Percentiles rank a stretch among this genome's conserved stretches.
Evolutionary conservation across 1,140 invertebrate genomes (phyloP).

Genomic region (Trissolcus basalis): DNA sequence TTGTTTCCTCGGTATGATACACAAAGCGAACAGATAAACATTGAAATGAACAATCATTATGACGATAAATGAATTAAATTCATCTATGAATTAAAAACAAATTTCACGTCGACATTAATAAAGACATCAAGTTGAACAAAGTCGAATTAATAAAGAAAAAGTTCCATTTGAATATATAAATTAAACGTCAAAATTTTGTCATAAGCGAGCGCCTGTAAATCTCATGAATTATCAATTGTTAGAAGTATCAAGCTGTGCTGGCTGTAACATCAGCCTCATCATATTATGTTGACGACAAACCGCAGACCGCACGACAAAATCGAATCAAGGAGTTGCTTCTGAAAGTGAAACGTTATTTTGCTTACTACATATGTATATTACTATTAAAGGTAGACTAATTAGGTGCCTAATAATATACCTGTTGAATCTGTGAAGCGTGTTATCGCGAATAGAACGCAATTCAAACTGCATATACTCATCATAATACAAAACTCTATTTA

Average conservation of each 20-base stretch:
- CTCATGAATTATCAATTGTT: constrained; percentile 8
- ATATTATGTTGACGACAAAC: constrained; percentile 49
- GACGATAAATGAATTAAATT: neutral
- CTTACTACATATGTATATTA: constrained; percentile 20
- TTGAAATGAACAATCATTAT: neutral
- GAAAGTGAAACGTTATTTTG: constrained; percentile 11
- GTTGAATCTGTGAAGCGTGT: constrained; percentile 9
- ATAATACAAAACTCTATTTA: too few relatives aligned
- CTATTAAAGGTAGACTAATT: constrained; percentile 25
- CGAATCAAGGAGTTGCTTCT: constrained; percentile 43
- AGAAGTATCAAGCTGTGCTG: neutral
- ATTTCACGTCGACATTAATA: too few relatives aligned
- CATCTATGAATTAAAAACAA: neutral
- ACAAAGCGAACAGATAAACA: constrained; percentile 1
- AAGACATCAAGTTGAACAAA: too few relatives aligned
- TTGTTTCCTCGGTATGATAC: constrained; percentile 8
- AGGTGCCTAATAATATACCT: constrained; percentile 27
- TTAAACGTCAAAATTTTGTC: neutral
- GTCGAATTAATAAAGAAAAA: too few relatives aligned
- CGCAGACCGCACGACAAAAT: constrained; percentile 43
- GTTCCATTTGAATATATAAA: too few relatives aligned
- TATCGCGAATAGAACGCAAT: neutral
- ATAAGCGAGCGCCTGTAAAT: constrained; percentile 11
- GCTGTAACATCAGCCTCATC: constrained; percentile 38
- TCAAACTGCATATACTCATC: neutral